Evolutionary conservation across 30 jellyfish, hydroid and myxozoan species (phyloP), one percentile per base, ranked within the genome.

Genomic region (Pelagia noctiluca): DNA sequence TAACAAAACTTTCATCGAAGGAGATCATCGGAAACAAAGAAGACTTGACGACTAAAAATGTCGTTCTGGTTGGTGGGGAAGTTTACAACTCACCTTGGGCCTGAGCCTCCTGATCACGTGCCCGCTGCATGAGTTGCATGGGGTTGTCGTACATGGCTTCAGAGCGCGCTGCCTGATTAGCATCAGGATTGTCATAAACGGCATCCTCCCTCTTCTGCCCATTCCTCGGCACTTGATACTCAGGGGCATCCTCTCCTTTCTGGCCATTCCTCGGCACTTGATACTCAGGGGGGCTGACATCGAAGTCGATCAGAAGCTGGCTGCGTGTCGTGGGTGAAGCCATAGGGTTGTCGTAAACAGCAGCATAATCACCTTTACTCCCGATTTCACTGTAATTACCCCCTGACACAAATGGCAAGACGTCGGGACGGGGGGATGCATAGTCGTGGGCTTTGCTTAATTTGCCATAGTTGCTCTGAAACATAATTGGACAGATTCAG

Each of bases 301-400:
- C 65, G 86, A 66, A 50, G 49, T 62, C 86, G 28, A 46, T 63
- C 69, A 57, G 64, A 34, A 78, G 38, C 29, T 71, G 78, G 11
- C 63, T 69, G n/a, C 71, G 91, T 26, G 92, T 48, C 1, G 90
- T 48, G 1, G 97, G 90, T 3, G 90, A 75, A 31, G 98, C 96
- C 86, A 92, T 86, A 0, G 98, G 98, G 72, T 92, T 92, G 76
- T 92, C 98, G 85, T 78, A 92, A 2, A 92, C 90, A 19, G 98
- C 94, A 16, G 97, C 94, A 52, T 54, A 85, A 5, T 70, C 77
- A n/a, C 50, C 53, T 48, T 35, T 29, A 1, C 25, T 28, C 23
- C 32, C 48, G 50, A 57, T 63, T 50, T 81, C 72, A 34, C 72
- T 81, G 76, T 81, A 81, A 12, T 81, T 54, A 29, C 84, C 80